A percentile compares a stretch with the other conserved stretches of the same genome.
These are phyloP conservation scores for Drosophila formosana DNA, from an alignment of 2,888 invertebrate species.

Conservation along the genomic window DNA sequence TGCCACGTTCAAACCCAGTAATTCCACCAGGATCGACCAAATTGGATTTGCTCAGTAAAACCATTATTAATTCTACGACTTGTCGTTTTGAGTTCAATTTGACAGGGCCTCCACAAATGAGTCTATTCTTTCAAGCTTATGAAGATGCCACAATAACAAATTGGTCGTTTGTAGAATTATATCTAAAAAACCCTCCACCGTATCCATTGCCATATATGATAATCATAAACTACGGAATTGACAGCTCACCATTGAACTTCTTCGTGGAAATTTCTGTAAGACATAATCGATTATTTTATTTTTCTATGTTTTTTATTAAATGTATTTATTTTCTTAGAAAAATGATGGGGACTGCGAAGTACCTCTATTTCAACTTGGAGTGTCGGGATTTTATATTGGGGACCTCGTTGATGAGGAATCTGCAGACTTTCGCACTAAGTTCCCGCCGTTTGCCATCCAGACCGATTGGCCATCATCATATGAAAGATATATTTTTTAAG, in stretches of 20 bases:
- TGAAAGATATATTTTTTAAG: constrained; percentile 66
- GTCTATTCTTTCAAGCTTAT: constrained; percentile 73
- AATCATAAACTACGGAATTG: constrained; percentile 70
- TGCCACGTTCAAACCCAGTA: constrained; percentile 59
- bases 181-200: constrained; percentile 58
- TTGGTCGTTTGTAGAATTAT: constrained; percentile 75
- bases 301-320: background rate
- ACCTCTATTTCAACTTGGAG: constrained; percentile 83
- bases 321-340: constrained; percentile 32
- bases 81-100: constrained; percentile 69
- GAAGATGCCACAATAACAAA: constrained; percentile 62
- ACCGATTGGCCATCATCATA: constrained; percentile 86
- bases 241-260: constrained; percentile 70
- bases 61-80: constrained; percentile 34
- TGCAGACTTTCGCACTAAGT: constrained; percentile 51
- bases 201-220: constrained; percentile 74
- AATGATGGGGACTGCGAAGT: constrained; percentile 53
- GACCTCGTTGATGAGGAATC: constrained; percentile 85
- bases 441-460: constrained; percentile 85
- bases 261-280: constrained; percentile 61
- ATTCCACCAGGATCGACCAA: constrained; percentile 57
- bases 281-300: background rate
- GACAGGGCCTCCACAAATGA: constrained; percentile 75
- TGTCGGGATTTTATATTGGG: constrained; percentile 85
- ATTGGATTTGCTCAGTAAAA: constrained; percentile 64